phyloP scores from a whole-genome alignment of 2,797 vertebrate genomes.

The Columba guinea region DNA sequence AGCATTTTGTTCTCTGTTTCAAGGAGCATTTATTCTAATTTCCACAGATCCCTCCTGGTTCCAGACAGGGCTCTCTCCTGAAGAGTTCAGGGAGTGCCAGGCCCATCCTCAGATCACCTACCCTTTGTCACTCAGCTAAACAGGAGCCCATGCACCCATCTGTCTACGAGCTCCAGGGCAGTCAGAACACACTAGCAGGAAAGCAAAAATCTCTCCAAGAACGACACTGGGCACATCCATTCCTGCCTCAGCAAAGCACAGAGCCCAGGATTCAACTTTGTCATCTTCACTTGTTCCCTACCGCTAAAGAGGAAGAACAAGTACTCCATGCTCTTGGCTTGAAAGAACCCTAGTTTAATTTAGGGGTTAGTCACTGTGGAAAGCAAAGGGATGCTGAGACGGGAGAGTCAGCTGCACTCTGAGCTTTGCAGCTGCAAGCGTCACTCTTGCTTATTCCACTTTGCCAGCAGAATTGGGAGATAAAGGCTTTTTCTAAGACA shows the following conservation, averaged over 20 bases:
- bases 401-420: neutral
- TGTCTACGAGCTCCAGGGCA: neutral
- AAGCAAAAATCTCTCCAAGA: neutral
- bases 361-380: neutral
- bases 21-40: neutral
- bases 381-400: conserved; percentile 13
- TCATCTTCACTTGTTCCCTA: neutral
- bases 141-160: neutral
- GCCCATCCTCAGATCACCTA: neutral
- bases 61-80: neutral
- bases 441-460: neutral
- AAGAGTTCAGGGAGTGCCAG: neutral
- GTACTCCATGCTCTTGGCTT: neutral
- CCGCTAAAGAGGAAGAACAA: neutral
- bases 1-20: neutral
- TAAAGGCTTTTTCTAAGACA: conserved; percentile 19
- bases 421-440: neutral
- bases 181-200: neutral
- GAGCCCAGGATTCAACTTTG: neutral
- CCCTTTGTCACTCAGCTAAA: neutral
- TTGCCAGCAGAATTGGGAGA: conserved; percentile 1
- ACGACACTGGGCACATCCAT: neutral
- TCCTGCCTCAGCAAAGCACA: neutral
- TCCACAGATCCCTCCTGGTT: accelerated
- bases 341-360: neutral